Evolutionary conservation across 1,140 invertebrate genomes (phyloP).

Genomic region (Trialeurodes vaporariorum): DNA sequence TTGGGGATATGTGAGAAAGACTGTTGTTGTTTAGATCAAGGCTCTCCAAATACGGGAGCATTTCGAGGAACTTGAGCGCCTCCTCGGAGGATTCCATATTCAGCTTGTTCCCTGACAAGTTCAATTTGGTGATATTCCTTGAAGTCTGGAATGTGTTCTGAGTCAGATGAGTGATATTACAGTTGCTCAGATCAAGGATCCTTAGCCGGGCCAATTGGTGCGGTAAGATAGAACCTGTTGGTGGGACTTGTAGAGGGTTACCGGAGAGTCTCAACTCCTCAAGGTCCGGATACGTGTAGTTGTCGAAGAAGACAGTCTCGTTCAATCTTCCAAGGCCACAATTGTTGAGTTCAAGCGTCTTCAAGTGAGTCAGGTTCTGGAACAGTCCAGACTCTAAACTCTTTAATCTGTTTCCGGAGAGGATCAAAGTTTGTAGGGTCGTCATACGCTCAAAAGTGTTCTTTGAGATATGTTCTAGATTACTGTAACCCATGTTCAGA

Average conservation of each 20-base stretch:
- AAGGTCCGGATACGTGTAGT: constrained; percentile 47
- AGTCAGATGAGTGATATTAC: constrained; percentile 46
- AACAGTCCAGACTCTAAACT: constrained; percentile 55
- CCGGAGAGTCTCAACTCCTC: constrained; percentile 52
- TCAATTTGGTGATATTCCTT: constrained; percentile 47
- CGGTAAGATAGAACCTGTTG: constrained; percentile 43
- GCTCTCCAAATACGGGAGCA: constrained; percentile 44
- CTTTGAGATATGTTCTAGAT: constrained; percentile 48
- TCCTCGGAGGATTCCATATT: constrained; percentile 34
- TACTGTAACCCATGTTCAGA: constrained; percentile 60
- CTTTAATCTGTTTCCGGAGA: constrained; percentile 53
- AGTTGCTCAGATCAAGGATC: constrained; percentile 51
- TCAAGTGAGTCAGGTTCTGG: constrained; percentile 49
- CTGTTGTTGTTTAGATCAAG: constrained; percentile 52
- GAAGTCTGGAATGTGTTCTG: constrained; percentile 46
- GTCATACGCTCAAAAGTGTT: constrained; percentile 57
- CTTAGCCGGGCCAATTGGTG: constrained; percentile 48
- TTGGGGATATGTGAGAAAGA: constrained; percentile 43
- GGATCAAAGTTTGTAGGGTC: constrained; percentile 47
- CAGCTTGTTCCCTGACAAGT: constrained; percentile 48
- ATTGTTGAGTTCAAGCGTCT: constrained; percentile 52
- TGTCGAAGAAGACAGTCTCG: constrained; percentile 53
- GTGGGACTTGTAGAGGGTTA: constrained; percentile 47
- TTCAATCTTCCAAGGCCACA: constrained; percentile 49
- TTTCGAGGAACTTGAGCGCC: constrained; percentile 42